Percentiles rank a stretch among this genome's conserved stretches.
Conservation (phyloP, 1,140 invertebrate species). For the Ephestia elutella region DNA sequence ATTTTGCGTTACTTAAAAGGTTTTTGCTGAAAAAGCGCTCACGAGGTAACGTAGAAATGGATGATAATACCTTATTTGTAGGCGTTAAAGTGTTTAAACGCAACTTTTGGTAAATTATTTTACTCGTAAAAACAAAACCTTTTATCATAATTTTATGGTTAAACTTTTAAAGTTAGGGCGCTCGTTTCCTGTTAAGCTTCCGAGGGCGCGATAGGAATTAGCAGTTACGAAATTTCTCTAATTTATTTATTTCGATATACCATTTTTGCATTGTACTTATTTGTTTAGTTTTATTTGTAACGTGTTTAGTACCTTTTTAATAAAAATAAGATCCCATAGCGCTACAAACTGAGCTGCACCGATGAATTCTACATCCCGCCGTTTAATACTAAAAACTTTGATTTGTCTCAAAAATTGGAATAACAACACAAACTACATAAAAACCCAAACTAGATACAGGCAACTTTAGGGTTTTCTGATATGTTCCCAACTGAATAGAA, state of each 20-base stretch:
- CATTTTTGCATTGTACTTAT: too few relatives aligned
- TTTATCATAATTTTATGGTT: conserved; percentile 66
- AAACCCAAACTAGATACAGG: neutral
- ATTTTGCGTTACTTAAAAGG: conserved; percentile 32
- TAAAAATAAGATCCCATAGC: too few relatives aligned
- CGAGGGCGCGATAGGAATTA: neutral
- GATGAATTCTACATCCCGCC: too few relatives aligned
- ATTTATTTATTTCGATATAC: conserved; percentile 13
- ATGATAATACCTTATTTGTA: conserved; percentile 41
- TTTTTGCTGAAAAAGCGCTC: conserved; percentile 11
- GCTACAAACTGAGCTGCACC: too few relatives aligned
- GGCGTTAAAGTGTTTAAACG: conserved; percentile 55
- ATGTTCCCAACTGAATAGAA: conserved; percentile 53
- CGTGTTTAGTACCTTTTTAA: too few relatives aligned
- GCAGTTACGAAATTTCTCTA: neutral
- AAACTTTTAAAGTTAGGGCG: conserved; percentile 57
- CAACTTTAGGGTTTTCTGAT: conserved; percentile 44
- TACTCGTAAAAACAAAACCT: conserved; percentile 63
- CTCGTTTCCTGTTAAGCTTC: conserved; percentile 40
- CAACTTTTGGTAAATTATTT: conserved; percentile 56
- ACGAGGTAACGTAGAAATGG: neutral
- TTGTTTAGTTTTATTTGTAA: too few relatives aligned
- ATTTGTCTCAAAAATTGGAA: neutral
- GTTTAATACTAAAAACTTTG: neutral
- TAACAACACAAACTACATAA: neutral